Conservation (phyloP, 2,888 invertebrate species). For the Nipponacmea schrenckii region DNA sequence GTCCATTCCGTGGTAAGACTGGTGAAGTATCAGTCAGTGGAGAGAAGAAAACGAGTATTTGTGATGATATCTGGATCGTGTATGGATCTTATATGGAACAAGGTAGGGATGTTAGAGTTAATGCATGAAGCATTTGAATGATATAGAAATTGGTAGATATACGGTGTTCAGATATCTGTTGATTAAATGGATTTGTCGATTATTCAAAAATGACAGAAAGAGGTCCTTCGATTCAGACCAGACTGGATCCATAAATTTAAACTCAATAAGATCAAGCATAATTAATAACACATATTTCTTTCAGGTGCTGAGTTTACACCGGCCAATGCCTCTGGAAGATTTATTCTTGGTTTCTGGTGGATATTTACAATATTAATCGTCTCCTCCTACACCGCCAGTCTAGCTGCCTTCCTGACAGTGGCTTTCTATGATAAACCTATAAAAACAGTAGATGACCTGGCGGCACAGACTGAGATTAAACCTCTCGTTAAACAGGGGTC, state of each 20-base stretch:
- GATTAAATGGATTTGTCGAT: too few relatives aligned
- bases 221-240: too few relatives aligned
- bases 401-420: constrained; percentile 43
- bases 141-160: too few relatives aligned
- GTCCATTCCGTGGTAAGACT: constrained; percentile 18
- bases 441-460: constrained; percentile 38
- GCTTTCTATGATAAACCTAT: constrained; percentile 33
- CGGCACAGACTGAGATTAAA: constrained; percentile 28
- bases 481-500: constrained; percentile 41
- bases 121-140: too few relatives aligned
- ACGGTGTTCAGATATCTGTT: too few relatives aligned
- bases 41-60: constrained; percentile 18
- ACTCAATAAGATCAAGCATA: too few relatives aligned
- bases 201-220: too few relatives aligned
- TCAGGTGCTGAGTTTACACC: constrained; percentile 31
- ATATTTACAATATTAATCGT: constrained; percentile 41
- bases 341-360: constrained; percentile 43
- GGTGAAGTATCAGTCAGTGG: not conserved
- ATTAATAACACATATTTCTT: not conserved
- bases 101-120: constrained; percentile 26
- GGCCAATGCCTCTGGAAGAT: constrained; percentile 33
- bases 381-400: constrained; percentile 42
- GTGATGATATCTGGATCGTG: constrained; percentile 40
- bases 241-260: too few relatives aligned
- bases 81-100: constrained; percentile 41